Base-by-base conservation (phyloP, 2,888 invertebrate genomes). In the Synanthedon vespiformis region DNA sequence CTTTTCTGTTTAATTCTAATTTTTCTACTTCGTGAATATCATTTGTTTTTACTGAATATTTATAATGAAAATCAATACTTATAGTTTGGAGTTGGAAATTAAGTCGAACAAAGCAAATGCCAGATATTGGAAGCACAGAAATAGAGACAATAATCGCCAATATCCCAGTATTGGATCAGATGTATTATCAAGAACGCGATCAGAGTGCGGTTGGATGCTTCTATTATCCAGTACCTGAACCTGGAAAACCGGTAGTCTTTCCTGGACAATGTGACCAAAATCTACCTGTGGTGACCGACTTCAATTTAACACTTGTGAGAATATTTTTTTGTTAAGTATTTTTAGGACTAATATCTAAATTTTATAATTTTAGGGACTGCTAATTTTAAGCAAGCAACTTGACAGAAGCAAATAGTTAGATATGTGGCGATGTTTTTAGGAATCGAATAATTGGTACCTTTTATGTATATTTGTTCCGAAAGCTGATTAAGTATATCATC, bases 1-100 rank as follows among this genome's bases (percentile, higher is more conserved):
- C 4, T 22, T 4, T 22, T 22, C 18, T 22, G 18, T 22, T 22
- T 22, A 22, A 4, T 4, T 22, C 18, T 22, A 22, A 3, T 22
- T 22, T 22, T 18, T 22, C 4, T 6, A 27, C 4, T 8, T 27
- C 1, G 34, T 34, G 34, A 34, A 34, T 10, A 34, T 34, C 34
- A 10, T 10, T 22, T 22, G 22, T 22, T 22, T 5, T 22, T 22
- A 22, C 5, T 5, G 22, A 22, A 22, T 34, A 10, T 34, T 34
- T 34, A n/a, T n/a, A 10, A 34, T 34, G 2, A 34, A 40, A 50
- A 51, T 52, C 47, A 3, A 6, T 49, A 27, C 52, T 63, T 61
- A 14, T 62, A 83, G 83, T 82, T 0, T 69, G 61, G 48, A 66
- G 71, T 51, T 85, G 85, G 85, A 82, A 83, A 51, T 66, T 86